Conservation (phyloP, 2,888 invertebrate species). For the Hypercompe scribonia region DNA sequence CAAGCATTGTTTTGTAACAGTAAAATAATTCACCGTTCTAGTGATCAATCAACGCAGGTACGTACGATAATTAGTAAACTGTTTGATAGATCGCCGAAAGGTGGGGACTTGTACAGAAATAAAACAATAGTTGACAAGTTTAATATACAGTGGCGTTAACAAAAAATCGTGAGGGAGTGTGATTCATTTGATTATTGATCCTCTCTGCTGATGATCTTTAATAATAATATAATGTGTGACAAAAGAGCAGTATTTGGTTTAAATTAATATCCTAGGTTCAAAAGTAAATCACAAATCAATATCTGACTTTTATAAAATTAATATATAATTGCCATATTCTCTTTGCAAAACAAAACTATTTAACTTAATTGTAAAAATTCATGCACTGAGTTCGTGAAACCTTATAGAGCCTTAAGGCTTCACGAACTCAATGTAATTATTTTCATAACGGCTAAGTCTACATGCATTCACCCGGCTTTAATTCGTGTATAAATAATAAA, state of each 20-base stretch:
- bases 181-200: background rate
- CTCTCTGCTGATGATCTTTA: background rate
- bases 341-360: no score
- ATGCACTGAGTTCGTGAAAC: no score
- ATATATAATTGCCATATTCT: no score
- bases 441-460: background rate
- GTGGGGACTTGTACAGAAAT: conserved; percentile 31
- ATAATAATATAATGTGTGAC: no score
- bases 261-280: no score
- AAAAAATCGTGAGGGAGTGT: conserved; percentile 13
- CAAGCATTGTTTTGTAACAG: conserved; percentile 10
- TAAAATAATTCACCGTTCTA: conserved; percentile 23
- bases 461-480: background rate
- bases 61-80: conserved; percentile 46
- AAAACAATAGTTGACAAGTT: conserved; percentile 36
- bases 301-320: no score
- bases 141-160: conserved; percentile 33
- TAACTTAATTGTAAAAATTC: no score
- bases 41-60: conserved; percentile 43
- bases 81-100: conserved; percentile 47
- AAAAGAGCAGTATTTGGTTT: no score
- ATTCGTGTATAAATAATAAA: no score
- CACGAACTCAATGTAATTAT: no score
- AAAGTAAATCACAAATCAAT: no score
- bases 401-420: no score